phyloP scores from a whole-genome alignment of 2,113 vertebrate genomes.

The Aptenodytes patagonicus region DNA sequence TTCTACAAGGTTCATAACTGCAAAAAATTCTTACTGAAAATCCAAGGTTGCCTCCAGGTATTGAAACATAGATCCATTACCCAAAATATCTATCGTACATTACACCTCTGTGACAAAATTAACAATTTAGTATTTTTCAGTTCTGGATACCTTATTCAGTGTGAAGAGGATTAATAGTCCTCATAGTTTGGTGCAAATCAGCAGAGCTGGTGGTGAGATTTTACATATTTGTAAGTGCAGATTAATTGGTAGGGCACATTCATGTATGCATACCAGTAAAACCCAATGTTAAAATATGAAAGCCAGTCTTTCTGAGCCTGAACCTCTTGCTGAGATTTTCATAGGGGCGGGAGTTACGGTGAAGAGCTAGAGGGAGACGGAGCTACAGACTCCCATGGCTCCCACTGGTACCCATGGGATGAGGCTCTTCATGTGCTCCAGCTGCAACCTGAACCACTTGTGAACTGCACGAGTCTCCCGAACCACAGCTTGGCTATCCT shows the following conservation, averaged over 20 bases:
- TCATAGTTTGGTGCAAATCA: neutral
- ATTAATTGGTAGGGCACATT: neutral
- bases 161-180: neutral
- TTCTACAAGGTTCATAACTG: neutral
- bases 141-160: neutral
- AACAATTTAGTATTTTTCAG: neutral
- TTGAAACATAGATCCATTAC: neutral
- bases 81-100: neutral
- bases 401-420: neutral
- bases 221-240: fast-evolving
- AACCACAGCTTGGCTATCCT: neutral
- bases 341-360: neutral
- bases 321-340: neutral
- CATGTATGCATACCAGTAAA: neutral
- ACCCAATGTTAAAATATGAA: neutral
- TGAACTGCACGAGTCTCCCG: neutral
- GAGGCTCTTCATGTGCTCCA: neutral
- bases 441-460: neutral
- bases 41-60: fast-evolving
- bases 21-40: neutral
- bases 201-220: neutral
- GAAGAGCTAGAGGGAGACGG: neutral
- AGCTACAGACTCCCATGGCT: neutral
- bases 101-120: neutral
- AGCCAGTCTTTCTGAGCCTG: neutral